Evolutionary conservation across 2,888 invertebrate genomes (phyloP).

Genomic region (Pyrochroa serraticornis): DNA sequence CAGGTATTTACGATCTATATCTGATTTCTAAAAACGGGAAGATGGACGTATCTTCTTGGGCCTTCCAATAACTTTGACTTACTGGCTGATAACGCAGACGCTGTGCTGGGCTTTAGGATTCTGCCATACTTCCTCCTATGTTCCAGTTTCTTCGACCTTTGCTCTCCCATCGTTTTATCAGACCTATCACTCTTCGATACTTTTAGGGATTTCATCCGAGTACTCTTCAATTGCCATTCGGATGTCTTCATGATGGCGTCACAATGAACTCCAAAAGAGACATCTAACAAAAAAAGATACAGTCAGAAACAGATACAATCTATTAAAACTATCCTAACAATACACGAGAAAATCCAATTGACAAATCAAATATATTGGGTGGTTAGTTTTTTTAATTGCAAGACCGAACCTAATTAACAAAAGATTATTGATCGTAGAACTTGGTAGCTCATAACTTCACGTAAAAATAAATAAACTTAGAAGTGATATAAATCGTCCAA

Average conservation of each 20-base stretch:
- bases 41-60: too few species aligned
- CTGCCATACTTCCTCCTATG: conserved; percentile 61
- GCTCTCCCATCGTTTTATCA: conserved; percentile 49
- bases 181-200: conserved; percentile 47
- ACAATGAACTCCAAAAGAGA: conserved; percentile 70
- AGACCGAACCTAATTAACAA: too few species aligned
- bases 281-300: conserved; percentile 60
- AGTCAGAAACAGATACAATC: conserved; percentile 31
- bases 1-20: too few species aligned
- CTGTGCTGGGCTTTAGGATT: conserved; percentile 60
- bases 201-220: conserved; percentile 57
- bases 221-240: conserved; percentile 80
- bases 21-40: conserved; percentile 46
- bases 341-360: too few species aligned
- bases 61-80: conserved; percentile 44
- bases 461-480: conserved; percentile 2
- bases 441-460: too few species aligned
- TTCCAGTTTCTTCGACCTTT: conserved; percentile 55
- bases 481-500: neutral
- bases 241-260: conserved; percentile 75
- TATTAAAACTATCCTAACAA: neutral
- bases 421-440: too few species aligned
- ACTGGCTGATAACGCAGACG: conserved; percentile 60
- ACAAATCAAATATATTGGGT: too few species aligned
- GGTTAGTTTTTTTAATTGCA: too few species aligned